Conservation (phyloP, 2,888 invertebrate species). For the Onthophagus sagittarius region DNA sequence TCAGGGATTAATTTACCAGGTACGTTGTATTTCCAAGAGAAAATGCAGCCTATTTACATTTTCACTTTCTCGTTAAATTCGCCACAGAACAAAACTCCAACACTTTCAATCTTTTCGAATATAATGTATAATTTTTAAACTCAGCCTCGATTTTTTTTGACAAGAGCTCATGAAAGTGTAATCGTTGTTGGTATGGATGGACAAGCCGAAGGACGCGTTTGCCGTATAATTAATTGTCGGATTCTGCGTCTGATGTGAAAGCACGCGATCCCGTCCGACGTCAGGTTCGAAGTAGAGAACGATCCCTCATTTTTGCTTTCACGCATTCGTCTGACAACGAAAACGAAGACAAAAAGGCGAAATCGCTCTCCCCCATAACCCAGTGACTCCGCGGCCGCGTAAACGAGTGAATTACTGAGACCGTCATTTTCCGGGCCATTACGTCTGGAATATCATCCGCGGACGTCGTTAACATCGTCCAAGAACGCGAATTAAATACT, state of each 20-base stretch:
- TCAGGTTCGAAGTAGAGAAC: neutral
- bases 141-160: neutral
- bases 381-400: neutral
- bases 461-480: neutral
- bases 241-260: neutral
- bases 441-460: neutral
- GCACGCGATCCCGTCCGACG: neutral
- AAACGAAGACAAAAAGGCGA: neutral
- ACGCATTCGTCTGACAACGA: neutral
- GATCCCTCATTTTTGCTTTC: neutral
- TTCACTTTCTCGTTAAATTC: neutral
- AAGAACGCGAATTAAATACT: neutral
- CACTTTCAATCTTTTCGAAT: no score
- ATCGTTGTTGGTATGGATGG: neutral
- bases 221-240: neutral
- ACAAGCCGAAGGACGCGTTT: neutral
- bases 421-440: neutral
- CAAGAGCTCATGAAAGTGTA: neutral
- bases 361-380: neutral
- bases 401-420: neutral
- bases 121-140: neutral
- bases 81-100: no score
- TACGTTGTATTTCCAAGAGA: conserved; percentile 42
- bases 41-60: neutral
- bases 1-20: conserved; percentile 69